Percentiles rank a stretch among this genome's conserved stretches.
phyloP scores from a whole-genome alignment of 2,113 vertebrate species.

The Gorilla gorilla region DNA sequence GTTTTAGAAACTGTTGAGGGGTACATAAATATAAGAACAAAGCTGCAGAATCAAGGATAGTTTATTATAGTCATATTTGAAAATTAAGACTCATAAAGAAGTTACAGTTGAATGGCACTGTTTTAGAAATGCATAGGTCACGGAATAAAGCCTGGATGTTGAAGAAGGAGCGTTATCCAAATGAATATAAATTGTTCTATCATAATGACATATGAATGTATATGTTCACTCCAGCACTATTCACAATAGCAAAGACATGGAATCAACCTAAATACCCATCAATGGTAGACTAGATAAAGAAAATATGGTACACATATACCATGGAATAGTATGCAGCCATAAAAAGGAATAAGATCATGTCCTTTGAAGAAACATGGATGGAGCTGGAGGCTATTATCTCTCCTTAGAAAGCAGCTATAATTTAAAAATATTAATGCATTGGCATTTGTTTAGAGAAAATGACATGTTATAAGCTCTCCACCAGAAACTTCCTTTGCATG shows the following conservation, averaged over 20 bases:
- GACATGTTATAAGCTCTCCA: not conserved
- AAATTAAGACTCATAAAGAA: not conserved
- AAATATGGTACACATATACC: no score
- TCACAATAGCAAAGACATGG: no score
- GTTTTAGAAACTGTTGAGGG: not conserved
- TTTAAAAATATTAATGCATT: not conserved
- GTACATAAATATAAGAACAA: not conserved
- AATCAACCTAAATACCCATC: no score
- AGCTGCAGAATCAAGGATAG: not conserved
- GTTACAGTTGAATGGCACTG: not conserved
- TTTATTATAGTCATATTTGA: not conserved
- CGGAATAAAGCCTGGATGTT: not conserved
- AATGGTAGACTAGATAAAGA: no score
- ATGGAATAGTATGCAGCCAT: no score
- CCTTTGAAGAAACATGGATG: no score
- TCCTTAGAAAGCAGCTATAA: not conserved
- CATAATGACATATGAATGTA: no score
- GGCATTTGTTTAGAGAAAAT: not conserved
- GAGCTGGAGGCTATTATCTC: not conserved
- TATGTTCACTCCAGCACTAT: no score
- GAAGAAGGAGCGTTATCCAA: not conserved
- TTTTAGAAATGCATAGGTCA: not conserved
- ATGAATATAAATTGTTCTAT: no score
- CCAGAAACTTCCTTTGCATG: not conserved
- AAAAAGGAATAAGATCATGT: no score